phyloP scores from a whole-genome alignment of 2,888 invertebrate species.

The Lasioglossum lativentre region DNA sequence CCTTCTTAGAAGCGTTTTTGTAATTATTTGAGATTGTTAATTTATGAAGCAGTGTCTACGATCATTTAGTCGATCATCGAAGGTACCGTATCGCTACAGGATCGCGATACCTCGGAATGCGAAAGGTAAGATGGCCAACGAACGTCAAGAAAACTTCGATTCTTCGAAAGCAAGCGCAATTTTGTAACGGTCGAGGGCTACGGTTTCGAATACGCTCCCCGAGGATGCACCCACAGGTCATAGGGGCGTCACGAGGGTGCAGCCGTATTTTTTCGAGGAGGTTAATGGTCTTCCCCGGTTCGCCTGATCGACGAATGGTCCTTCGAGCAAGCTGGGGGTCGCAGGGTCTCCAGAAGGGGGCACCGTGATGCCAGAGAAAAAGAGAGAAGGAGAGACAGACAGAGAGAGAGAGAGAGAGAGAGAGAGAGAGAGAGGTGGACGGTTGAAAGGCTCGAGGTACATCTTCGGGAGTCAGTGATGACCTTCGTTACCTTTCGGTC shows the following conservation, averaged over 20 bases:
- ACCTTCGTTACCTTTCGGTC: constrained; percentile 55
- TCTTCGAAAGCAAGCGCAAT: neutral
- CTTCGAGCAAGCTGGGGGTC: neutral
- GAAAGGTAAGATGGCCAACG: neutral
- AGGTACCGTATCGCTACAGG: neutral
- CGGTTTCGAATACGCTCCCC: neutral
- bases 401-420: neutral
- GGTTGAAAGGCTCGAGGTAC: neutral
- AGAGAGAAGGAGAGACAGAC: neutral
- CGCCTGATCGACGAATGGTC: constrained; percentile 7
- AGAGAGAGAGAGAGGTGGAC: neutral
- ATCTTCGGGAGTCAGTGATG: constrained; percentile 8
- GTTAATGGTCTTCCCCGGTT: neutral
- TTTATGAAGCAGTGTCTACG: neutral
- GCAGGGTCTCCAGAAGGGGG: constrained; percentile 1
- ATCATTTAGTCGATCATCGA: neutral
- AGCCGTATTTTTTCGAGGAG: neutral
- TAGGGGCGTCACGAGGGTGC: neutral
- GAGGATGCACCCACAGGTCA: neutral
- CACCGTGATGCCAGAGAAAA: neutral
- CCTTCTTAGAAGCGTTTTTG: neutral
- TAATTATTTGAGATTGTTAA: neutral
- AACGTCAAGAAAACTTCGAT: neutral
- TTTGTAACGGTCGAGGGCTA: neutral
- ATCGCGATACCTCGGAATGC: neutral